phyloP scores from a whole-genome alignment of 2,888 invertebrate genomes.

The Quadriops clusia region DNA sequence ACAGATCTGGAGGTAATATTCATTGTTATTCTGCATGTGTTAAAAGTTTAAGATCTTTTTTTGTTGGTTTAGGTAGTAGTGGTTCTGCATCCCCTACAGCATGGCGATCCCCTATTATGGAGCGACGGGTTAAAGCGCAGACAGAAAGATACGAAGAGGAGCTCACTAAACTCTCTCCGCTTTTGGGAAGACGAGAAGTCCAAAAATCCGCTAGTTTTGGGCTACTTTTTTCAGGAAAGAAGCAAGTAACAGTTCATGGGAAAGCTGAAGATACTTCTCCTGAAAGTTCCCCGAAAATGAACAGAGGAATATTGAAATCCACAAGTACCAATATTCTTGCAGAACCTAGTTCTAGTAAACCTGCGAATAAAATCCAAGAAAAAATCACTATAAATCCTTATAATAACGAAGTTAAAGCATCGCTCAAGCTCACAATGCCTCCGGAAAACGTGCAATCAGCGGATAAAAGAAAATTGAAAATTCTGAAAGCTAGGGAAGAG shows the following conservation, averaged over 20 bases:
- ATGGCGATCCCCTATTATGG: slow-evolving; percentile 52
- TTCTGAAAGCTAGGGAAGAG: slow-evolving; percentile 60
- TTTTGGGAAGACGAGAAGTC: slow-evolving; percentile 40
- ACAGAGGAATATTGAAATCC: slow-evolving; percentile 29
- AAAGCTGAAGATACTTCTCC: slow-evolving; percentile 11
- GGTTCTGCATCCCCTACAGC: slow-evolving; percentile 52
- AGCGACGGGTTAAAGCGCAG: slow-evolving; percentile 45
- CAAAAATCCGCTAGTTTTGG: slow-evolving; percentile 53
- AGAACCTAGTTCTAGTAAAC: slow-evolving; percentile 18
- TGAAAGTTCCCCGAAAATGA: slow-evolving; percentile 14
- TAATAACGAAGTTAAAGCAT: slow-evolving; percentile 22
- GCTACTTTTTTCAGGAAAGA: slow-evolving; percentile 22
- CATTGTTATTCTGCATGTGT: too few species aligned
- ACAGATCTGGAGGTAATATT: slow-evolving; percentile 30
- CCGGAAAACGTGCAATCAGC: slow-evolving; percentile 17
- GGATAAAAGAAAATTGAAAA: slow-evolving; percentile 44
- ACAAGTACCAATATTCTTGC: slow-evolving; percentile 28
- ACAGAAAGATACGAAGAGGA: slow-evolving; percentile 39
- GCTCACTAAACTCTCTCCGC: slow-evolving; percentile 30
- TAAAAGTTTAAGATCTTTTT: too few species aligned
- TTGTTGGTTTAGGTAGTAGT: too few species aligned
- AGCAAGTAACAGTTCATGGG: slow-evolving; percentile 31
- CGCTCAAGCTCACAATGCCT: slow-evolving; percentile 25
- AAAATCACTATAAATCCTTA: slow-evolving; percentile 1
- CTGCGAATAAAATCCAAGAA: slow-evolving; percentile 6